Evolutionary conservation across 2,888 invertebrate species (phyloP), one percentile per base, ranked within the genome.

Genomic region (Molorchus minor): DNA sequence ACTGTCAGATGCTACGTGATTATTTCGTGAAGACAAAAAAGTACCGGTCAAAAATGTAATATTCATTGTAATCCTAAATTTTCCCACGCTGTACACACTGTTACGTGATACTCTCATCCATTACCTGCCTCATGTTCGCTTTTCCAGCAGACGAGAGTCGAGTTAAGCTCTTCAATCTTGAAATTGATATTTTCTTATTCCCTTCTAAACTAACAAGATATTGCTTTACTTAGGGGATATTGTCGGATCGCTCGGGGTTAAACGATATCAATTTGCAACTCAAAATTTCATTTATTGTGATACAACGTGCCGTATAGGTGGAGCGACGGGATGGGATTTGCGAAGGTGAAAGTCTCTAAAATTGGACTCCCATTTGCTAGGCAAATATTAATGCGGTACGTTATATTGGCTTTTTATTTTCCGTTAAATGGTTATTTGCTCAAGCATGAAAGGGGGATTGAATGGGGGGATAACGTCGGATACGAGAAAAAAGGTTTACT

Each of bases 111-210:
- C n/a, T n/a, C n/a, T n/a, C n/a, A n/a, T n/a, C n/a, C n/a, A n/a
- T n/a, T n/a, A n/a, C n/a, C n/a, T n/a, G n/a, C n/a, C n/a, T n/a
- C n/a, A n/a, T n/a, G n/a, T n/a, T n/a, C n/a, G n/a, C n/a, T n/a
- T n/a, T n/a, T n/a, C n/a, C n/a, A n/a, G 40, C 17, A 54, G 38
- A 45, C 21, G 20, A 19, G 44, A 29, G 19, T 5, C 52, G 5
- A 12, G 4, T 10, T 10, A 15, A n/a, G 13, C 15, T n/a, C 33
- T 30, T 8, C 13, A 17, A 7, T 36, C 36, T 15, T 12, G 44
- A 44, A 44, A 54, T 54, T 54, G 54, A 54, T 54, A 45, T 44
- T 54, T 54, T 54, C 54, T 54, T 54, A 54, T 54, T 54, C 45
- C 45, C 21, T 38, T 19, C 38, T 30, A 40, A 43, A 54, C 54